Conservation (phyloP, 2,888 invertebrate genomes). For the Pristionchus mayeri region DNA sequence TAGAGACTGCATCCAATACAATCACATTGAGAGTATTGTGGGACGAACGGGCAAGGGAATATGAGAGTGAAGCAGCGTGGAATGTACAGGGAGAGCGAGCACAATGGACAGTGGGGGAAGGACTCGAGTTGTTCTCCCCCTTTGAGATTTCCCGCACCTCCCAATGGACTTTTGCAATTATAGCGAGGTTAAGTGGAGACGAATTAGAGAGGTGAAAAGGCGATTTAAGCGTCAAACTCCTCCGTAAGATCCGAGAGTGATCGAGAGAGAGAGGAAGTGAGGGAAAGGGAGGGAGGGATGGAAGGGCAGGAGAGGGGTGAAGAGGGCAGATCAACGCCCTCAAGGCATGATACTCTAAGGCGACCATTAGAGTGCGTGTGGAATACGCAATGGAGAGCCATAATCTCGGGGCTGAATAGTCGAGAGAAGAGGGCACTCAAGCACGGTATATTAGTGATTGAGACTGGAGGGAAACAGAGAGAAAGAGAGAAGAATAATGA, state of each 20-base stretch:
- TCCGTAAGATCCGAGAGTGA: slow-evolving; percentile 1
- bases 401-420: slow-evolving; percentile 14
- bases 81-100: not conserved
- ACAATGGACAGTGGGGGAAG: not conserved
- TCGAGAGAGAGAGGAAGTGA: not conserved
- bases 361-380: slow-evolving; percentile 32
- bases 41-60: not conserved
- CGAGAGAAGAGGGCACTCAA: slow-evolving; percentile 37
- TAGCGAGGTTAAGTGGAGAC: slow-evolving; percentile 42
- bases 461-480: slow-evolving; percentile 22
- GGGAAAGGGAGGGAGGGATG: not conserved
- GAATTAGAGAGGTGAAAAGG: slow-evolving; percentile 35
- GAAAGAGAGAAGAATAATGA: slow-evolving; percentile 21
- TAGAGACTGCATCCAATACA: slow-evolving; percentile 43
- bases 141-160: slow-evolving; percentile 34
- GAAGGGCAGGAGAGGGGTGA: no score
- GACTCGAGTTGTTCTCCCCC: slow-evolving; percentile 39
- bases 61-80: not conserved
- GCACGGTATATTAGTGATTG: slow-evolving; percentile 47
- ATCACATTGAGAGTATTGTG: slow-evolving; percentile 41
- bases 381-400: slow-evolving; percentile 10
- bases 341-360: slow-evolving; percentile 3
- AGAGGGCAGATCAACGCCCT: slow-evolving; percentile 2
- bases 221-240: not conserved
- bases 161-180: slow-evolving; percentile 45